Base-by-base conservation (phyloP, 2,797 vertebrate species). In the Ctenopoma kingsleyae region DNA sequence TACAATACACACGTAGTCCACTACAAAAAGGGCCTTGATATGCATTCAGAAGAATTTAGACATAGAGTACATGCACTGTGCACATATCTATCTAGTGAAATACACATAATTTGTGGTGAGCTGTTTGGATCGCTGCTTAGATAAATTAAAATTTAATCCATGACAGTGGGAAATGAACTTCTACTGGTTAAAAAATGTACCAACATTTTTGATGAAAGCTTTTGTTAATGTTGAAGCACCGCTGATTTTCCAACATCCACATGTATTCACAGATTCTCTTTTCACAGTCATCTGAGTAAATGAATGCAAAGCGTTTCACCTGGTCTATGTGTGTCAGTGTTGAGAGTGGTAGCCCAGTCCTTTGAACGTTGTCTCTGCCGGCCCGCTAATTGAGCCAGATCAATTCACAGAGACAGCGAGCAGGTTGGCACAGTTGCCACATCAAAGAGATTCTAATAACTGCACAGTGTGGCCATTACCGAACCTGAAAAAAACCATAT, bases 401-500 rank as follows among this genome's bases (percentile, higher is more conserved):
- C 90, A 92, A 90, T 92, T 92, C 86, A 69, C 80, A 70, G 85
- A 87, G 89, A 90, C 70, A 43, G 86, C 71, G 51, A 90, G 85
- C 85, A 90, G 87, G 81, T 89, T 90, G 89, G 86, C 89, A 90
- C 90, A 83, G 89, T 91, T 91, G 90, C 87, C 89, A 93, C 90
- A 92, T 93, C 90, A 93, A 92, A 93, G 90, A 84, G 85, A 90
- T 92, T 91, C 78, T 91, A 93, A 92, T 91, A 93, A 91, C 82
- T 74, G 83, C 91, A 87, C 83, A 90, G 82, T 73, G 87, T 83
- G 90, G 85, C 91, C 91, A 91, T 93, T 92, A 91, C 85, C 55
- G 13, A 78, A 80, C 81, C 86, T 61, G 80, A 71, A 77, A 87
- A 36, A 81, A 83, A 81, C 74, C 84, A 87, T 84, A 85, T 91